Conservation (phyloP, 2,888 invertebrate genomes). For the Brenthis hecate region DNA sequence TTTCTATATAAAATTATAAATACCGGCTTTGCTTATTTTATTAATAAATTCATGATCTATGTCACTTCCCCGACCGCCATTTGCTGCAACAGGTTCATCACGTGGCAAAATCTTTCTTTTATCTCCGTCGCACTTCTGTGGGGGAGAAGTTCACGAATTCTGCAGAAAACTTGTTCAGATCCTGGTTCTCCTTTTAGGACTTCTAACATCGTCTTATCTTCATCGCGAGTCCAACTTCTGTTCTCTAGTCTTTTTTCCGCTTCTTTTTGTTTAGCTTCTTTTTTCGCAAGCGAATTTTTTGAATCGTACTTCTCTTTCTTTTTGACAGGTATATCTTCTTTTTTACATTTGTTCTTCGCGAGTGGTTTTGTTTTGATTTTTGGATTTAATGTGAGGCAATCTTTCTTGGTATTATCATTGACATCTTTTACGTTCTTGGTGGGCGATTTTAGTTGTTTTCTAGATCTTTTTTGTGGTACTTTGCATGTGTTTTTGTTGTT, state of each 20-base stretch:
- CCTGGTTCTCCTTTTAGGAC: conserved; percentile 87
- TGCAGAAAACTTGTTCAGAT: conserved; percentile 84
- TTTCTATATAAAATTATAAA: conserved; percentile 74
- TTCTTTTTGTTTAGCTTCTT: conserved; percentile 38
- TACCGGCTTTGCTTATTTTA: conserved; percentile 55
- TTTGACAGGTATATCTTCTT: conserved; percentile 46
- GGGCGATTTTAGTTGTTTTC: conserved; percentile 70
- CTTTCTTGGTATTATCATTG: conserved; percentile 71
- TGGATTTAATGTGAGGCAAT: conserved; percentile 51
- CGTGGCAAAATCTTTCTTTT: conserved; percentile 82
- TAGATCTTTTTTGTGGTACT: conserved; percentile 62
- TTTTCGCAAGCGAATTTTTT: conserved; percentile 45
- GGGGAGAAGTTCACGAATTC: conserved; percentile 79
- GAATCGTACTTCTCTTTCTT: conserved; percentile 57
- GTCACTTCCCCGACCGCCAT: conserved; percentile 79
- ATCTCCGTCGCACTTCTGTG: conserved; percentile 82
- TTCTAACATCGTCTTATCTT: conserved; percentile 90
- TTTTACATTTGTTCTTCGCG: conserved; percentile 50
- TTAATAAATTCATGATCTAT: conserved; percentile 57
- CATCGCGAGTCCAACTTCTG: conserved; percentile 88
- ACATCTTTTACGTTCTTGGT: conserved; percentile 71
- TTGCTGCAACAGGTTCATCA: conserved; percentile 85
- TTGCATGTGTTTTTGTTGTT: conserved; percentile 53
- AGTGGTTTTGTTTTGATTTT: conserved; percentile 47
- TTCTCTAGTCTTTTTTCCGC: conserved; percentile 43